Conservation (phyloP, 1,140 invertebrate genomes). For the Hormaphis cornu region DNA sequence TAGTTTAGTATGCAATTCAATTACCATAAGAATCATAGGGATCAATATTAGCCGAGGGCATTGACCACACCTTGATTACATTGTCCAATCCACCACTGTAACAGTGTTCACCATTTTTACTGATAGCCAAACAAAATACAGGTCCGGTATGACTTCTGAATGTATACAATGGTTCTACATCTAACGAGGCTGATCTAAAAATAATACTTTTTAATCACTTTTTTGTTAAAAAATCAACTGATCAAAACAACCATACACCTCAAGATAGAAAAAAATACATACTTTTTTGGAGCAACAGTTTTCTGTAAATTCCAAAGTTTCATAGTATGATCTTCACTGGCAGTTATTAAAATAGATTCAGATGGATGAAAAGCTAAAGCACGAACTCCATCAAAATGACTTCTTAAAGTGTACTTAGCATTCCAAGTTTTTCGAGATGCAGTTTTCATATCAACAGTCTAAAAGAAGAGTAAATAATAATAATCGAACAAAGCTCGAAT, state of each 20-base stretch:
- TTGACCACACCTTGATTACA: constrained; percentile 87
- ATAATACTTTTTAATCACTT: constrained; percentile 34
- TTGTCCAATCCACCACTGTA: constrained; percentile 92
- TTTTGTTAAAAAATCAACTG: constrained; percentile 21
- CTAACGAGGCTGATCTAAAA: constrained; percentile 72
- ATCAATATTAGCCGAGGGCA: constrained; percentile 89
- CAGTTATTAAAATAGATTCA: constrained; percentile 93
- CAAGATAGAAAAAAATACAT: constrained; percentile 34
- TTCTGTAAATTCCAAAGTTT: constrained; percentile 99
- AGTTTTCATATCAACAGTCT: constrained; percentile 78
- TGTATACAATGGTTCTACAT: constrained; percentile 97
- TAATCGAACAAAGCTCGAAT: background rate
- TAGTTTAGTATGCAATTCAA: background rate
- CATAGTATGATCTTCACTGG: constrained; percentile 95
- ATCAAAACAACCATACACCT: background rate
- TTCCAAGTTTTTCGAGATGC: constrained; percentile 95
- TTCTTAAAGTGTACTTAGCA: constrained; percentile 91
- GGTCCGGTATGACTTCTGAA: constrained; percentile 79
- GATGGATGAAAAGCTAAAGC: constrained; percentile 95
- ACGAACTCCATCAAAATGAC: constrained; percentile 95
- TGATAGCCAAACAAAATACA: constrained; percentile 88
- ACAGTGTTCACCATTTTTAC: constrained; percentile 79
- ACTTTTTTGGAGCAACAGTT: constrained; percentile 94
- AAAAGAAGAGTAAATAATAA: constrained; percentile 36
- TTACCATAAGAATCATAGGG: constrained; percentile 89